Conservation (phyloP, 1,140 invertebrate species). For the Plectrocnemia conspersa region DNA sequence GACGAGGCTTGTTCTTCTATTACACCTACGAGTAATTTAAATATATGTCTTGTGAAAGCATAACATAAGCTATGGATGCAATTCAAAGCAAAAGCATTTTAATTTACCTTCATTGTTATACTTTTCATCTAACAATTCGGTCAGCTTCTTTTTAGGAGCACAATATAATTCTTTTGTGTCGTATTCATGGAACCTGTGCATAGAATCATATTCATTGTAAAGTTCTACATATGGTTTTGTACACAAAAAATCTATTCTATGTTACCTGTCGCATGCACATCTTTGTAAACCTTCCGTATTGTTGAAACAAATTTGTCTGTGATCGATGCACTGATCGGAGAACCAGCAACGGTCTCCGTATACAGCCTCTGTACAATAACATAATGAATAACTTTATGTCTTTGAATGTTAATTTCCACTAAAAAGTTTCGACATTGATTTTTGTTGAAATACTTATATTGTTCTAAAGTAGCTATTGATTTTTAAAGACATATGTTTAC, state of each 20-base stretch:
- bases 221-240: not conserved
- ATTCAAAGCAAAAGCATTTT: not conserved
- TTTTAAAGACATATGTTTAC: too few relatives aligned
- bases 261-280: slow-evolving; percentile 30
- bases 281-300: slow-evolving; percentile 5
- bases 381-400: too few relatives aligned
- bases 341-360: slow-evolving; percentile 29
- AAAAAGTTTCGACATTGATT: too few relatives aligned
- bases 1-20: not conserved
- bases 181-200: slow-evolving; percentile 24
- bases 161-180: slow-evolving; percentile 14
- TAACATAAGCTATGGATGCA: not conserved
- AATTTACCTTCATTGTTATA: slow-evolving; percentile 21
- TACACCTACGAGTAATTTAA: not conserved
- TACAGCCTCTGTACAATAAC: slow-evolving; percentile 11
- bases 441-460: too few relatives aligned
- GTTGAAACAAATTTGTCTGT: slow-evolving; percentile 20
- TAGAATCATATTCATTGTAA: not conserved
- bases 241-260: slow-evolving; percentile 1
- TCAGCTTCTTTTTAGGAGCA: slow-evolving; percentile 20
- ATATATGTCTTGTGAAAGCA: not conserved
- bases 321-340: slow-evolving; percentile 27
- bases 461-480: too few relatives aligned
- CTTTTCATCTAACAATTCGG: slow-evolving; percentile 20
- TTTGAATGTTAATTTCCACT: too few relatives aligned